Evolutionary conservation across 2,888 invertebrate species (phyloP), one percentile per base, ranked within the genome.

Genomic region (Orthonevra nobilis): DNA sequence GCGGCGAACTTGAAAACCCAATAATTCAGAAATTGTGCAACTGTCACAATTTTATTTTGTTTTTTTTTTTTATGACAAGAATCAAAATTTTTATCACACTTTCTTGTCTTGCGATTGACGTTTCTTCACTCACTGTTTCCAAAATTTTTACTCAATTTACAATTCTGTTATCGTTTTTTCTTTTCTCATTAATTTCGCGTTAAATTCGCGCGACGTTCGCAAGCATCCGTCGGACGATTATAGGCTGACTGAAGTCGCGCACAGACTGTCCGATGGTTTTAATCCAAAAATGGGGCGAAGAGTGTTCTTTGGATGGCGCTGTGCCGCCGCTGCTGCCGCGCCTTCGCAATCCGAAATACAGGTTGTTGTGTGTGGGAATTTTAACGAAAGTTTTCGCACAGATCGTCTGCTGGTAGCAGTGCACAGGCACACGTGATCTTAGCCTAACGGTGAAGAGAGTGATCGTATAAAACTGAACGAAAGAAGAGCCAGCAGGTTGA

Each of bases 21-120:
- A 69, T 44, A 70, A 75, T 63, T 75, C 44, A 58, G 44, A 23
- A 58, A 64, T 77, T 77, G 75, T 77, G 70, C 42, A 75, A 77
- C 42, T 64, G 66, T 73, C 72, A 66, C 50, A 30, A 36, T 50
- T 38, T 15, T 14, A 19, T 60, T 48, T 30, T 44, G 6, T 38
- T 23, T 23, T 58, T 44, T 15, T 10, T 32, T 34, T 34, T 17
- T 17, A 28, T 9, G n/a, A 6, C 15, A 12, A 34, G 5, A 15
- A 3, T 14, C n/a, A 34, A n/a, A n/a, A n/a, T n/a, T n/a, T 42
- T n/a, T 46, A 10, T 26, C 23, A 30, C 20, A 15, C 7, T 20
- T 26, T n/a, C n/a, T n/a, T n/a, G n/a, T n/a, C n/a, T n/a, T n/a
- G n/a, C n/a, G n/a, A n/a, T n/a, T n/a, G n/a, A n/a, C n/a, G n/a